Evolutionary conservation across 2,888 invertebrate genomes (phyloP).

Genomic region (Graphium colonna): DNA sequence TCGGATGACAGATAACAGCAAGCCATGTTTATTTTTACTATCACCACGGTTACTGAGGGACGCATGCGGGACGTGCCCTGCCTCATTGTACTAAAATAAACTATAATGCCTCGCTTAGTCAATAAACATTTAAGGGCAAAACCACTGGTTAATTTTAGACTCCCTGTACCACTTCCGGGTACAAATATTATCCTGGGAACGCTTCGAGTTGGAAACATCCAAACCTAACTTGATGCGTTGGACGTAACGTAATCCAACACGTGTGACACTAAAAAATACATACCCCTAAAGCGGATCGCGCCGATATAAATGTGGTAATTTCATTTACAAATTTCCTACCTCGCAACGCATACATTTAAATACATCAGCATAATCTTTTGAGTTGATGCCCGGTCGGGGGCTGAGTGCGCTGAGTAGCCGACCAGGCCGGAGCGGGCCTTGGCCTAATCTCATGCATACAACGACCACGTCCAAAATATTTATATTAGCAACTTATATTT

Average conservation of each 20-base stretch:
- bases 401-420: slow-evolving; percentile 39
- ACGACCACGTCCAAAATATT: no score
- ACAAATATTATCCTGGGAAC: no score
- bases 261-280: slow-evolving; percentile 58
- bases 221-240: slow-evolving; percentile 14
- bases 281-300: slow-evolving; percentile 50
- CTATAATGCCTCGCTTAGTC: slow-evolving; percentile 60
- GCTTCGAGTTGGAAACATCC: no score
- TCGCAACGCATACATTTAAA: slow-evolving; percentile 64
- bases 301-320: slow-evolving; percentile 65
- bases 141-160: slow-evolving; percentile 20
- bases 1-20: slow-evolving; percentile 78
- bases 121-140: slow-evolving; percentile 44
- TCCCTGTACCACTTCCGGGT: slow-evolving; percentile 3
- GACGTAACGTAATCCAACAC: slow-evolving; percentile 8
- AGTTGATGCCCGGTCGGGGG: slow-evolving; percentile 44
- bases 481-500: no score
- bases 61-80: slow-evolving; percentile 60
- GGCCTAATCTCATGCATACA: background rate
- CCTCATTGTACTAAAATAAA: slow-evolving; percentile 68
- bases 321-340: slow-evolving; percentile 54
- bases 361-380: slow-evolving; percentile 65
- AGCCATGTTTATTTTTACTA: slow-evolving; percentile 78
- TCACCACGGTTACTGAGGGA: slow-evolving; percentile 62
- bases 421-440: slow-evolving; percentile 26